Conservation (phyloP, 1,140 invertebrate genomes). For the Neotoxoptera formosana region DNA sequence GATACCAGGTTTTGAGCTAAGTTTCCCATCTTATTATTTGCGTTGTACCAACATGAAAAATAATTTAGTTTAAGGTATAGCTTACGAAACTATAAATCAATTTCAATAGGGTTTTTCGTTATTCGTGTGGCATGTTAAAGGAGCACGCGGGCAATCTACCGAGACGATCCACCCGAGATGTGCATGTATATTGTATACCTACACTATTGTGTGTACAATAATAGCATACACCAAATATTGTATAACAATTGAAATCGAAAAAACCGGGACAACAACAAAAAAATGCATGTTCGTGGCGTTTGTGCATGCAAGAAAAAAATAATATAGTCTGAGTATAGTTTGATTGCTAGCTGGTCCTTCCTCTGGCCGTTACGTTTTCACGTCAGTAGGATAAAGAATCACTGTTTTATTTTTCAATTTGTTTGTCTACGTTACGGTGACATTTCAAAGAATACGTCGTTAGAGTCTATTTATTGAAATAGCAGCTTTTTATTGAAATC, state of each 20-base stretch:
- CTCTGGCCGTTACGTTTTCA: background rate
- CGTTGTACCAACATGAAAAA: background rate
- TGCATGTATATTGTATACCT: background rate
- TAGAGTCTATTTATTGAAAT: no score
- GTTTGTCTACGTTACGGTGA: background rate
- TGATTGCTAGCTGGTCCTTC: background rate
- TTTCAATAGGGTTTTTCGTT: background rate
- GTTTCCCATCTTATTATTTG: background rate
- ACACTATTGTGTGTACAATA: constrained; percentile 10
- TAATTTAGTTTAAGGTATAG: background rate
- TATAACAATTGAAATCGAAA: background rate
- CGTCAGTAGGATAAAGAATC: background rate
- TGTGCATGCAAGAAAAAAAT: background rate
- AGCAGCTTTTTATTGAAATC: background rate
- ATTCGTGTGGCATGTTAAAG: background rate
- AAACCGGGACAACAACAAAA: background rate
- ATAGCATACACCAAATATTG: constrained; percentile 1
- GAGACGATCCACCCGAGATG: background rate
- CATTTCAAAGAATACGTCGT: background rate
- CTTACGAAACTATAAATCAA: constrained; percentile 20
- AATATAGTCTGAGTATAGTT: background rate
- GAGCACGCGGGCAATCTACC: background rate
- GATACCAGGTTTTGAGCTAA: background rate
- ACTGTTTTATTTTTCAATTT: background rate
- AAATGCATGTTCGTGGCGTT: background rate